These are phyloP conservation scores for Acromyrmex heyeri DNA, from an alignment of 1,140 invertebrate genomes.

Conservation along the genomic window DNA sequence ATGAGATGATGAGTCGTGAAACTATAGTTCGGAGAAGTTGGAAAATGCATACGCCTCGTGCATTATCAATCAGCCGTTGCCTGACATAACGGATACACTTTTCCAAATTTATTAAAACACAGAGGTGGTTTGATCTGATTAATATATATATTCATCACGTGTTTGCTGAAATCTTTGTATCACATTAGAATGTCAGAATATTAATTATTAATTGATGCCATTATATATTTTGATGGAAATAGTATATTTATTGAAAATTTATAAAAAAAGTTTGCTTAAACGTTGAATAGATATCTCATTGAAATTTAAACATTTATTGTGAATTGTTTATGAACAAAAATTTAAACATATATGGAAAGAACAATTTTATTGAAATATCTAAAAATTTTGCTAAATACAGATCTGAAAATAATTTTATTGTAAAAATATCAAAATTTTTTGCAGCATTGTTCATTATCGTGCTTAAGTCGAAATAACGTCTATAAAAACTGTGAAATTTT, in stretches of 20 bases:
- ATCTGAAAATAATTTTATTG: too few relatives aligned
- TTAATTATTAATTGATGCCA: not conserved
- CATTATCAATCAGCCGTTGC: slow-evolving; percentile 51
- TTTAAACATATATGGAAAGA: too few relatives aligned
- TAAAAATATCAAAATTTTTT: too few relatives aligned
- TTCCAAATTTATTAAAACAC: slow-evolving; percentile 58
- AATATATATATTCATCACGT: slow-evolving; percentile 25
- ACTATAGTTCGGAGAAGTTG: slow-evolving; percentile 36
- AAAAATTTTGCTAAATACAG: too few relatives aligned
- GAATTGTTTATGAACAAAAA: too few relatives aligned
- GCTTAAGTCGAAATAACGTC: not conserved
- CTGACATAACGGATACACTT: slow-evolving; percentile 37
- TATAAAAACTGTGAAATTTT: too few relatives aligned
- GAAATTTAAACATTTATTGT: too few relatives aligned
- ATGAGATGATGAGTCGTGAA: slow-evolving; percentile 56
- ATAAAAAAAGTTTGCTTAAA: too few relatives aligned
- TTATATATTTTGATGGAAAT: not conserved
- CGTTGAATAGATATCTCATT: too few relatives aligned
- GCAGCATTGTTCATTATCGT: not conserved
- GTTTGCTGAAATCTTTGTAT: not conserved
- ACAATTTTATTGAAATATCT: too few relatives aligned
- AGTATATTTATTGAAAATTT: too few relatives aligned
- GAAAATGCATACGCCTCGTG: slow-evolving; percentile 40
- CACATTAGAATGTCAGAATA: not conserved
- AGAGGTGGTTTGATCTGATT: slow-evolving; percentile 44